phyloP scores from a whole-genome alignment of 2,113 vertebrate species.

The Aplodontia rufa region DNA sequence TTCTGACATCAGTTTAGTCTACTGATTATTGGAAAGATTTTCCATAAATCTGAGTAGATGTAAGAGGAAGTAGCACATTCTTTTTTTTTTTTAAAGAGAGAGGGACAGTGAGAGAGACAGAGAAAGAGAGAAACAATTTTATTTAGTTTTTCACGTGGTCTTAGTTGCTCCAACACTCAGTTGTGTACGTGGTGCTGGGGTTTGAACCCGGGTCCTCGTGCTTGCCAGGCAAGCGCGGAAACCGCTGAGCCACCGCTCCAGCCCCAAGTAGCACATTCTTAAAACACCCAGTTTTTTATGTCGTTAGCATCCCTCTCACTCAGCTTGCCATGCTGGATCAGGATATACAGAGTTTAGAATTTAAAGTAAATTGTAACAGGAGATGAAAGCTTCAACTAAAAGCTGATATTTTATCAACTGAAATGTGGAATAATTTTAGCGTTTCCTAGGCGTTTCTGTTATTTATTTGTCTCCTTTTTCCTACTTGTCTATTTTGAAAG shows the following conservation, averaged over 20 bases:
- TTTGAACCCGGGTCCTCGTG: no score
- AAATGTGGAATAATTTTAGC: neutral
- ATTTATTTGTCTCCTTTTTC: neutral
- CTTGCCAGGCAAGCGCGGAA: no score
- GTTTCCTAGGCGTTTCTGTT: neutral
- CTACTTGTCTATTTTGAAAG: neutral
- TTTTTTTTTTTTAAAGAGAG: no score
- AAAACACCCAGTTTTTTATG: neutral
- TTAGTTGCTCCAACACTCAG: no score
- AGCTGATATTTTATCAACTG: neutral
- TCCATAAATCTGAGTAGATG: neutral
- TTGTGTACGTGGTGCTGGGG: no score
- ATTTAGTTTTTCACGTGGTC: no score
- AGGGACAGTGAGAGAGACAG: no score
- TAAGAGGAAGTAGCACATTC: neutral
- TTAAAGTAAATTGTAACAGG: neutral
- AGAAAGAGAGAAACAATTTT: no score
- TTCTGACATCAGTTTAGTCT: neutral
- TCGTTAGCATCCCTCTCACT: neutral
- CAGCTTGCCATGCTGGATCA: neutral
- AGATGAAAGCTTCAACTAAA: neutral
- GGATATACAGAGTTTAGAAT: neutral
- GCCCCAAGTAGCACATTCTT: neutral
- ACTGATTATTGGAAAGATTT: neutral
- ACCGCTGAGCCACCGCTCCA: no score